These are phyloP conservation scores for Cephalophus harveyi DNA, from an alignment of 2,113 vertebrate genomes.

Conservation along the genomic window DNA sequence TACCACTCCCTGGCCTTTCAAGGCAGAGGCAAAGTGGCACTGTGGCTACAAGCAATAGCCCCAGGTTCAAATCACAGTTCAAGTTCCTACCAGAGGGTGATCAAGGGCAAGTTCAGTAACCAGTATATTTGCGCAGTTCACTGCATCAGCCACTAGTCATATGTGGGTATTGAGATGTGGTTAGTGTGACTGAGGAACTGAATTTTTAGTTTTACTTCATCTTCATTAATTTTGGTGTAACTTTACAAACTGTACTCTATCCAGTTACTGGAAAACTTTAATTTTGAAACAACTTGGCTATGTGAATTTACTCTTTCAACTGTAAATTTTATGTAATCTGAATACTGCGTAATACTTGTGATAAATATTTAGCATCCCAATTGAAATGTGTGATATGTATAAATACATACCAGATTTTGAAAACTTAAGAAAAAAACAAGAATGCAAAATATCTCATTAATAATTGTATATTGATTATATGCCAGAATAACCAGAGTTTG, in stretches of 20 bases:
- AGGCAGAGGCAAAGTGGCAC: too few species aligned
- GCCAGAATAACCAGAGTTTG: background rate
- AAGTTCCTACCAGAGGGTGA: background rate
- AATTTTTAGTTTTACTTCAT: background rate
- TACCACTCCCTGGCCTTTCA: background rate
- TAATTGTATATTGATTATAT: background rate
- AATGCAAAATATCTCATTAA: background rate
- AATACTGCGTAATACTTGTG: background rate
- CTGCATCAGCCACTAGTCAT: too few species aligned
- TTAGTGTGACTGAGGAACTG: background rate
- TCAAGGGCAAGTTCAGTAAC: background rate
- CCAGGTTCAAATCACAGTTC: background rate
- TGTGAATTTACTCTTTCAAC: background rate
- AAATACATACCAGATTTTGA: background rate
- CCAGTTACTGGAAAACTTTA: background rate
- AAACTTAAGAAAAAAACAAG: background rate
- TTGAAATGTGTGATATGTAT: background rate
- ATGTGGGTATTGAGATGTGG: background rate
- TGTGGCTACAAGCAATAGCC: background rate
- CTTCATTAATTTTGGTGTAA: background rate
- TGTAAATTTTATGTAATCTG: background rate
- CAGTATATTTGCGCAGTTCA: fast-evolving
- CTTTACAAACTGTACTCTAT: background rate
- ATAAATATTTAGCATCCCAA: background rate
- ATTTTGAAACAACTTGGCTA: background rate